A percentile compares a stretch with the other conserved stretches of the same genome.
phyloP scores from a whole-genome alignment of 2,888 invertebrate genomes.

The Polydesmus complanatus region DNA sequence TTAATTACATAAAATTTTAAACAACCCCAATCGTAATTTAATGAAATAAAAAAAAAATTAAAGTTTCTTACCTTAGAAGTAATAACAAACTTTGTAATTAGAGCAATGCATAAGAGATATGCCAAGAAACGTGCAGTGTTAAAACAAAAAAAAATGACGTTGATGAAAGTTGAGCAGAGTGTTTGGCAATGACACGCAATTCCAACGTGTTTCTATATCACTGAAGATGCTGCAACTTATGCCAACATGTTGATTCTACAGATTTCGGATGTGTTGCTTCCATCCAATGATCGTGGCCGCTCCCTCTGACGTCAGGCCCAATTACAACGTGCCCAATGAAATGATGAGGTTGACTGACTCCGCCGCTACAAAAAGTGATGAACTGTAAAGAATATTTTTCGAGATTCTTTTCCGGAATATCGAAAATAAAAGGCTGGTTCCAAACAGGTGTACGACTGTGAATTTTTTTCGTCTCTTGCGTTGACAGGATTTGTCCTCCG shows the following conservation, averaged over 20 bases:
- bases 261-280: constrained; percentile 4
- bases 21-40: too few relatives aligned
- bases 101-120: too few relatives aligned
- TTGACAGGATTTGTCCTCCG: not conserved
- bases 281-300: constrained; percentile 8
- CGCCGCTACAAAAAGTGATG: not conserved
- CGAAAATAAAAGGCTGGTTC: constrained; percentile 12
- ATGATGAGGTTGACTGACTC: not conserved
- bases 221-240: constrained; percentile 4
- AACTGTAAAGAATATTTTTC: constrained; percentile 9
- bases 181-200: too few relatives aligned
- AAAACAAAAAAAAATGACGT: too few relatives aligned
- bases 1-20: too few relatives aligned
- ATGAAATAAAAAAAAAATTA: too few relatives aligned
- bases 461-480: constrained; percentile 6
- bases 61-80: too few relatives aligned
- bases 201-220: too few relatives aligned
- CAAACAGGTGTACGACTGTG: constrained; percentile 6
- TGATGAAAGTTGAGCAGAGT: too few relatives aligned
- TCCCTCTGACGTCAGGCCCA: constrained; percentile 6
- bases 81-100: too few relatives aligned
- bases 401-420: constrained; percentile 5
- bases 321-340: constrained; percentile 7
- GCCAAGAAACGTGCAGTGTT: too few relatives aligned
- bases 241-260: constrained; percentile 5